phyloP scores from a whole-genome alignment of 1,140 invertebrate genomes.

The Prorops nasuta region DNA sequence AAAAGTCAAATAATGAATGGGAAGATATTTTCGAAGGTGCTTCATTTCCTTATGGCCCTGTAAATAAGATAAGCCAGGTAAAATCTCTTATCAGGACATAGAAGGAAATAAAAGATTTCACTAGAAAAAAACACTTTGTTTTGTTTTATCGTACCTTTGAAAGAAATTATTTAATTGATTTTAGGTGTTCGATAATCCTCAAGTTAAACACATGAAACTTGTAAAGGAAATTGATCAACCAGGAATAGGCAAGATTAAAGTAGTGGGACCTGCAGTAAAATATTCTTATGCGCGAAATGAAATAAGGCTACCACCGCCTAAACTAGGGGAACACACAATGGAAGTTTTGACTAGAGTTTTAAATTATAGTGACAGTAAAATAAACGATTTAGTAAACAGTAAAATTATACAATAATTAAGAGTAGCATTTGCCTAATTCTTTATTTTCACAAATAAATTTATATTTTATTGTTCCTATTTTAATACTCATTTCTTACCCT shows the following conservation, averaged over 20 bases:
- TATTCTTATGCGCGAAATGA: slow-evolving; percentile 73
- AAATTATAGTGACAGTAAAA: slow-evolving; percentile 64
- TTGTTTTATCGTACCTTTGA: neutral
- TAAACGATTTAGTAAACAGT: slow-evolving; percentile 59
- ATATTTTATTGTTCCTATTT: slow-evolving; percentile 4
- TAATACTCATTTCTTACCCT: neutral
- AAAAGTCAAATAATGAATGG: slow-evolving; percentile 79
- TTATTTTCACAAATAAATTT: slow-evolving; percentile 14
- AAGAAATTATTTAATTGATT: neutral
- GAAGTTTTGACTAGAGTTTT: slow-evolving; percentile 72
- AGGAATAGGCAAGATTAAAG: slow-evolving; percentile 68
- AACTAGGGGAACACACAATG: slow-evolving; percentile 83
- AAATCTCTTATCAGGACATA: too few species aligned
- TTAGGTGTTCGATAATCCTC: slow-evolving; percentile 81
- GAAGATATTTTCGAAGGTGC: slow-evolving; percentile 67
- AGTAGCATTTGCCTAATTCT: neutral
- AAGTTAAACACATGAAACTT: slow-evolving; percentile 73
- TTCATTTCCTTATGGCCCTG: slow-evolving; percentile 83
- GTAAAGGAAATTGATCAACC: slow-evolving; percentile 78
- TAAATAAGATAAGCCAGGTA: slow-evolving; percentile 79
- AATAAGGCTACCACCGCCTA: slow-evolving; percentile 74
- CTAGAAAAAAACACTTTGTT: too few species aligned
- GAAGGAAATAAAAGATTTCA: too few species aligned
- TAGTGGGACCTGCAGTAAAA: slow-evolving; percentile 83
- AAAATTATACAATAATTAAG: slow-evolving; percentile 57